Conservation (phyloP, 2,888 invertebrate genomes). For the Mystacides longicornis region DNA sequence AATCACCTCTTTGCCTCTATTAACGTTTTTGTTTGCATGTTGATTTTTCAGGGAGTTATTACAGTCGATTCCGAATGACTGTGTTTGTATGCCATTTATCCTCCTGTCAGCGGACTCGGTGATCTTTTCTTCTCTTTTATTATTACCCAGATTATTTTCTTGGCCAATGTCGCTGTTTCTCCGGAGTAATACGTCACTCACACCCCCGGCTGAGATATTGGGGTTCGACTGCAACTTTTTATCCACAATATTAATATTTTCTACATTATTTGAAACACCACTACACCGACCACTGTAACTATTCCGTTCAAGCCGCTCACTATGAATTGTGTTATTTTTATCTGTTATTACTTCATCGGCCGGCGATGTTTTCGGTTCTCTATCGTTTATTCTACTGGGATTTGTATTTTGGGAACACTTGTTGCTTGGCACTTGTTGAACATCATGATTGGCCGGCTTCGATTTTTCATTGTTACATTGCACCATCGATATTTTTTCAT, state of each 20-base stretch:
- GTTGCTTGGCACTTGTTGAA: slow-evolving; percentile 14
- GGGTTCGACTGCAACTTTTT: no score
- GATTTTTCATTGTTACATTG: slow-evolving; percentile 6
- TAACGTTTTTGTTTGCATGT: slow-evolving; percentile 9
- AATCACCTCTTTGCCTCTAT: slow-evolving; percentile 22
- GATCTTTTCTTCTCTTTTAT: not conserved
- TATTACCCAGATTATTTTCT: not conserved
- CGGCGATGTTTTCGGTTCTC: not conserved
- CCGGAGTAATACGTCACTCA: not conserved
- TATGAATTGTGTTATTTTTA: not conserved
- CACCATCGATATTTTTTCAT: not conserved
- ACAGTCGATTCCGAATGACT: not conserved
- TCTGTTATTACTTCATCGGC: not conserved
- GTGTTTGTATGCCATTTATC: not conserved
- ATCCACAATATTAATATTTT: no score
- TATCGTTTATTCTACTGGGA: slow-evolving; percentile 8
- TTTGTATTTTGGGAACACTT: slow-evolving; percentile 13
- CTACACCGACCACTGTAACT: no score
- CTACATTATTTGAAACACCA: no score
- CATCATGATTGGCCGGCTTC: slow-evolving; percentile 2
- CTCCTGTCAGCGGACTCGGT: not conserved
- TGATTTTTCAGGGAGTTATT: not conserved
- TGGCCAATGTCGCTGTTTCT: not conserved
- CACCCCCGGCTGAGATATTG: no score
- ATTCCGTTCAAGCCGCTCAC: no score